Base-by-base conservation (phyloP, 2,888 invertebrate genomes). In the Athetis lepigone region DNA sequence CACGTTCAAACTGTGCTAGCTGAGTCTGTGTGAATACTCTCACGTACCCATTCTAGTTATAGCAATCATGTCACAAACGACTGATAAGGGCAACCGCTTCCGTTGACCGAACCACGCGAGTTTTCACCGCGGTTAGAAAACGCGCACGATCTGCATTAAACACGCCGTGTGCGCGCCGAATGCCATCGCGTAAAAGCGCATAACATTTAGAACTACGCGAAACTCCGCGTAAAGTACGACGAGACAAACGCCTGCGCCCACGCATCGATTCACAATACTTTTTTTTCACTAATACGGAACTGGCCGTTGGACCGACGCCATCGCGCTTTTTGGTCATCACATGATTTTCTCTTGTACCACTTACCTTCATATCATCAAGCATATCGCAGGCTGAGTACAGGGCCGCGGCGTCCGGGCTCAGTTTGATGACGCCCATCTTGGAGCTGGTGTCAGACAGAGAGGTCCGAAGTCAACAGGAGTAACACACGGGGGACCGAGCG, bases 341-440 rank as follows among this genome's bases (percentile, higher is more conserved):
- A 89, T 86, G 87, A 82, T 79, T 75, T 66, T 74, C 70, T 70
- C 68, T 66, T 55, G 57, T 62, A 62, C 55, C 65, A 80, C 92
- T 92, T 88, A 95, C 94, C 94, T 92, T 92, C 92, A 94, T 92
- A 68, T 95, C 94, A 81, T 95, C 95, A 88, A 95, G 93, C 90
- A 94, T 84, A 72, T 95, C 95, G 78, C 94, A 94, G 39, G 82
- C 94, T 52, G 95, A 94, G 87, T 93, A 90, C 71, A 94, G 89
- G 79, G 90, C 89, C 73, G 90, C 90, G 79, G 93, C 88, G 86
- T 95, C 94, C 70, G 92, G 90, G 79, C 88, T 89, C 87, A 94
- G 86, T 91, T 94, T 94, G 59, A 94, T 94, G 70, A 95, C 93
- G 83, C 94, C 94, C 94, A 95, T 94, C 64, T 69, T 85, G 81